Base-by-base conservation (phyloP, 2,888 invertebrate genomes). In the Drosophila parthenogenetica region DNA sequence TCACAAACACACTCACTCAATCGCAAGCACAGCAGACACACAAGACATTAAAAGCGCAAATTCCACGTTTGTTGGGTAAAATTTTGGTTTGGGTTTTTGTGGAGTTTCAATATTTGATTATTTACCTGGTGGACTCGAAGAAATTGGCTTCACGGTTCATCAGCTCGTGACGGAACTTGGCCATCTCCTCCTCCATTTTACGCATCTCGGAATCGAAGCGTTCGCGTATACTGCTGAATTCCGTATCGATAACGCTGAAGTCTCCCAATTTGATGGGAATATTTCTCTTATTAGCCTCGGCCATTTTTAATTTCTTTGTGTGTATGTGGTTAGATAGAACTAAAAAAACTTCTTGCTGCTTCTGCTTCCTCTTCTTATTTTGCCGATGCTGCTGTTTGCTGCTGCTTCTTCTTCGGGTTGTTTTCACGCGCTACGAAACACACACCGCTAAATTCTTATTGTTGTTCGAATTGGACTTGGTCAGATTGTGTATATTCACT, bases 161-260 rank as follows among this genome's bases (percentile, higher is more conserved):
- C 77, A 98, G 94, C 92, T 98, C 97, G 81, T 96, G 96, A 89
- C 98, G 95, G 94, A 98, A 98, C 93, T 96, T 96, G 92, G 96
- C 96, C 98, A 98, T 98, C 94, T 98, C 98, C 90, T 98, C 98
- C 94, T 99, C 98, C 97, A 99, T 98, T 93, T 98, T 97, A 90
- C 96, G 95, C 98, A 99, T 98, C 94, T 99, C 98, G 77, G 96
- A 96, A 93, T 98, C 98, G 93, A 98, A 98, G 86, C 97, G 94
- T 93, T 98, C 98, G 90, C 98, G 95, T 92, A 99, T 98, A 93
- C 96, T 98, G 91, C 97, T 97, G 94, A 98, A 98, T 93, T 98
- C 98, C 83, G 97, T 97, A 93, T 98, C 98, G 93, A 98, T 97
- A 92, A 98, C 97, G 93, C 97, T 97, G 94, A 97, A 97, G 93